A percentile compares a stretch with the other conserved stretches of the same genome.
Conservation (phyloP, 1,140 invertebrate genomes). For the Melipona quadrifasciata region DNA sequence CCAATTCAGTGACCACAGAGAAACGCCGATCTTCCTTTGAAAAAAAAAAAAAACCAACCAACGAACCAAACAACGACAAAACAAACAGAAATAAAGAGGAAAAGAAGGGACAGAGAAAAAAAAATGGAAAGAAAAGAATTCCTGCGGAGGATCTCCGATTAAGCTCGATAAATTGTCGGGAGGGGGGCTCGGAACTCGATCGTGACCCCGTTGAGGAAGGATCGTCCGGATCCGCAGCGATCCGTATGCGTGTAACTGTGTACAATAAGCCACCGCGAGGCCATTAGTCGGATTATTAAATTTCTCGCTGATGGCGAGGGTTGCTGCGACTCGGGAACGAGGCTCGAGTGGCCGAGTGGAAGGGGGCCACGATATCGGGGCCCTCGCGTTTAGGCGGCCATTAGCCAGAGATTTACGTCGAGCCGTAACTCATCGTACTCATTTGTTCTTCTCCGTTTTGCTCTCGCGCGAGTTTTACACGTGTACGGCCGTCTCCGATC, state of each 20-base stretch:
- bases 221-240: not conserved
- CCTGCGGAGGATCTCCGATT: not conserved
- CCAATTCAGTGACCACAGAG: not conserved
- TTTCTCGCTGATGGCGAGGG: slow-evolving; percentile 77
- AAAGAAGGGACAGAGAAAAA: not conserved
- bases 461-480: slow-evolving; percentile 5
- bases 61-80: not conserved
- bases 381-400: slow-evolving; percentile 81
- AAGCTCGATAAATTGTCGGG: not conserved
- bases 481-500: slow-evolving; percentile 6
- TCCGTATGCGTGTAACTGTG: slow-evolving; percentile 59
- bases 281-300: slow-evolving; percentile 82
- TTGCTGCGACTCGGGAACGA: not conserved
- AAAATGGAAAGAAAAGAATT: not conserved
- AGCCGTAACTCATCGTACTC: slow-evolving; percentile 82
- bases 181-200: not conserved
- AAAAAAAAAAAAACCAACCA: not conserved
- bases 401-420: slow-evolving; percentile 81
- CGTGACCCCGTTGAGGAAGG: not conserved
- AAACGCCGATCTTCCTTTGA: not conserved
- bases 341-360: slow-evolving; percentile 11
- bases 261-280: slow-evolving; percentile 73
- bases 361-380: slow-evolving; percentile 68
- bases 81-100: not conserved
- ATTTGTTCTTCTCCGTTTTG: slow-evolving; percentile 74